Percentiles rank a stretch among this genome's conserved stretches.
Evolutionary conservation across 2,113 vertebrate species (phyloP).

Genomic region (Amblyornis subalaris): DNA sequence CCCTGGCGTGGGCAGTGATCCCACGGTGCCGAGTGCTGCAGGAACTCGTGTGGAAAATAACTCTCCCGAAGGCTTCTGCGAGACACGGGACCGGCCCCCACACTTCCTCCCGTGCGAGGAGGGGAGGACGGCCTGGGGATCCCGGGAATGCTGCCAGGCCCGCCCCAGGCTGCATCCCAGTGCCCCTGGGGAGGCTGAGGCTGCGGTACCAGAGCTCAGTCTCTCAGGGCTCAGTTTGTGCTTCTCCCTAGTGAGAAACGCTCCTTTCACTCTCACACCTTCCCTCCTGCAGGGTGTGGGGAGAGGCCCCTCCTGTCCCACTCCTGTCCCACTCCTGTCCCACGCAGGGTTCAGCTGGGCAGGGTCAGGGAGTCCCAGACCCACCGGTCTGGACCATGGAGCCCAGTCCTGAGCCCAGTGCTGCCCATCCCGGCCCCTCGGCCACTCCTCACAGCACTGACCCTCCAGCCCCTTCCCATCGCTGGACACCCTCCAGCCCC

Average conservation of each 20-base stretch:
- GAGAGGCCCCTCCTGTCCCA: background rate
- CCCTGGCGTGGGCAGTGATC: background rate
- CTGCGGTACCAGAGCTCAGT: background rate
- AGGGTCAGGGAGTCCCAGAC: background rate
- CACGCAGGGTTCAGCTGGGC: accelerated
- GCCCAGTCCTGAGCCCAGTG: background rate
- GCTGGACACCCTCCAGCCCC: background rate
- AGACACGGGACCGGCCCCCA: accelerated
- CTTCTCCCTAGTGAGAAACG: background rate
- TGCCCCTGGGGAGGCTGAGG: background rate
- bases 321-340: background rate
- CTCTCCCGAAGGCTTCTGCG: background rate
- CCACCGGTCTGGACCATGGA: background rate
- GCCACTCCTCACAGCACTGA: background rate
- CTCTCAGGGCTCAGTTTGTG: too few species aligned
- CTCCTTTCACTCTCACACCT: background rate
- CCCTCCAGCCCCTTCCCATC: background rate
- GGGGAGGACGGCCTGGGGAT: background rate
- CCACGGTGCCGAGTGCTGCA: background rate
- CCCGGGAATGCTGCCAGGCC: background rate
- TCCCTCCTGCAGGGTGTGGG: background rate
- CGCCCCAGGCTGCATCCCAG: background rate
- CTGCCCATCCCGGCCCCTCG: background rate
- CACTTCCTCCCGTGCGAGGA: accelerated
- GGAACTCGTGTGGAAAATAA: accelerated